phyloP scores from a whole-genome alignment of 2,888 invertebrate genomes.

The Parnassius orleans region DNA sequence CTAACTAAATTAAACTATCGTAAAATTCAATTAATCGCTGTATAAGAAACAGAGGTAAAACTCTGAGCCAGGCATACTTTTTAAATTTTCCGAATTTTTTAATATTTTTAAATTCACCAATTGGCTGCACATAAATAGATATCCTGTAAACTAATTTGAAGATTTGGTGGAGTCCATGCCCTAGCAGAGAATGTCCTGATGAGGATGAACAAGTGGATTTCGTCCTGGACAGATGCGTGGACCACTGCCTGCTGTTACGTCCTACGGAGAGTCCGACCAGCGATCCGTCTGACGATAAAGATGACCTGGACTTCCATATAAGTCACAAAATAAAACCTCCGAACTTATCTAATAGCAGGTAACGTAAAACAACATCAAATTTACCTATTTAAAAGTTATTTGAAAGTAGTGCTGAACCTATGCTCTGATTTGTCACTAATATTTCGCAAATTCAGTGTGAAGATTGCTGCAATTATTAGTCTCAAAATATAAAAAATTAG shows the following conservation, averaged over 20 bases:
- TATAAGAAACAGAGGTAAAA: no score
- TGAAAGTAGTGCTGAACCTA: no score
- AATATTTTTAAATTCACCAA: neutral
- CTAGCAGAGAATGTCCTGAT: slow-evolving; percentile 89
- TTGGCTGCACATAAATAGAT: slow-evolving; percentile 1
- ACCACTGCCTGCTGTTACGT: slow-evolving; percentile 84
- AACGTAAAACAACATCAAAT: slow-evolving; percentile 12
- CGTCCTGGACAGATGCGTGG: slow-evolving; percentile 86
- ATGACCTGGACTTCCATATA: slow-evolving; percentile 80
- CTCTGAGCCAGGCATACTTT: neutral
- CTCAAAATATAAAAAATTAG: no score
- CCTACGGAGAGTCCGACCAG: slow-evolving; percentile 63
- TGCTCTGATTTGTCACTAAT: no score
- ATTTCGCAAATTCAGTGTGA: no score
- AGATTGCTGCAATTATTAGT: no score
- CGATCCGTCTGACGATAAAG: slow-evolving; percentile 70
- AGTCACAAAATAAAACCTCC: slow-evolving; percentile 71
- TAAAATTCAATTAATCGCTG: no score
- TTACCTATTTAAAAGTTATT: no score
- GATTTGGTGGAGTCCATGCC: slow-evolving; percentile 93
- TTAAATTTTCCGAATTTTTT: no score
- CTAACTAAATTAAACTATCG: no score
- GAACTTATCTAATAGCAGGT: slow-evolving; percentile 64
- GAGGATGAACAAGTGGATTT: slow-evolving; percentile 87
- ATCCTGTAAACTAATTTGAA: slow-evolving; percentile 40